Evolutionary conservation across 2,797 vertebrate species (phyloP), one percentile per base, ranked within the genome.

Genomic region (Mormyrus hasselquistii): DNA sequence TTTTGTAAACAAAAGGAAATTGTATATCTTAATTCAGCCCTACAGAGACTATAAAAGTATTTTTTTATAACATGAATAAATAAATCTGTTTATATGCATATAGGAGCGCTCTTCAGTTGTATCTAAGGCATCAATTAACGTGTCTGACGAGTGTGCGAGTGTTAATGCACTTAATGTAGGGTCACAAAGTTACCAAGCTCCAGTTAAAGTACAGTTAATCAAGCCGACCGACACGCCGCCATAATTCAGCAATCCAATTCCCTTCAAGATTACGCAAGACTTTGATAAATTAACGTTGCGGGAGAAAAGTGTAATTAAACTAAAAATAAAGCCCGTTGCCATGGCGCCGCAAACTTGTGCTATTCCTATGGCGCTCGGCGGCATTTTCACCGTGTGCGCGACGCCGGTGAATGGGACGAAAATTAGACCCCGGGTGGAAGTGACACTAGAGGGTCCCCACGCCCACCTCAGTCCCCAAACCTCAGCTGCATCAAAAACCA

Each of bases 281-380:
- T 89, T 87, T 87, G 86, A 89, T 87, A 89, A 89, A 89, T 76
- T 86, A 89, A 89, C 84, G 88, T 69, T 76, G 49, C 79, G 25
- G 62, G 29, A 53, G 57, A 47, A 29, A 62, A 87, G 73, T 83
- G 85, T 87, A 89, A 89, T 89, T 89, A 89, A 89, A 83, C 89
- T 87, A 89, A 87, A 89, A 87, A 89, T 87, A 89, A 89, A 89
- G 38, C 85, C 73, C n/a, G 73, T 90, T 90, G 79, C 86, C 89
- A 90, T 90, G 76, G 89, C 76, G 49, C 79, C 89, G 47, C 69
- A 52, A 65, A 88, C 86, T 55, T 79, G 25, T 44, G 22, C 76
- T 88, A 79, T 88, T 41, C 83, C 84, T 90, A 62, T 53, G 86
- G 83, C 69, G 25, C 76, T 57, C 14, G 55, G 38, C 73, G 50